A percentile compares a stretch with the other conserved stretches of the same genome.
Conservation (phyloP, 1,140 invertebrate genomes). For the Magallana angulata region DNA sequence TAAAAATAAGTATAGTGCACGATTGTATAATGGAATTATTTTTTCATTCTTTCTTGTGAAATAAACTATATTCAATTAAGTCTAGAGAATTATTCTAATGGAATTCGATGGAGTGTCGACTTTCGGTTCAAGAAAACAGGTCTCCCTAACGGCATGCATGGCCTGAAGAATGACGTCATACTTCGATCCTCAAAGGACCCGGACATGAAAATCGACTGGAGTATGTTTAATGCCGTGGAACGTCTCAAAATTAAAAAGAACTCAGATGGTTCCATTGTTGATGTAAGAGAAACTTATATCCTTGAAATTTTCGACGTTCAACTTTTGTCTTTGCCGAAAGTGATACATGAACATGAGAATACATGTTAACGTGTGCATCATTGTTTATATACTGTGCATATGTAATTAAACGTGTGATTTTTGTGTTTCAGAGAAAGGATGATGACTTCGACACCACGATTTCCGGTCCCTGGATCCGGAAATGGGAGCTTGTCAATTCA, state of each 20-base stretch:
- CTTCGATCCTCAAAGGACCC: constrained; percentile 71
- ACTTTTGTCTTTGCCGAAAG: too few species aligned
- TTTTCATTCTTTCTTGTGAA: not conserved
- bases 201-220: constrained; percentile 72
- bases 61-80: constrained; percentile 48
- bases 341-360: not conserved
- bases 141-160: constrained; percentile 73
- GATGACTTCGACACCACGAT: constrained; percentile 44
- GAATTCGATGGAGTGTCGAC: constrained; percentile 77
- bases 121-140: constrained; percentile 74
- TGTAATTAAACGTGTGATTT: not conserved
- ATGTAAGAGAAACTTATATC: not conserved
- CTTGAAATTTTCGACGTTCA: too few species aligned
- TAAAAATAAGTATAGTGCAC: too few species aligned
- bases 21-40: not conserved
- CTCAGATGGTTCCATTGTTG: constrained; percentile 7
- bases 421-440: constrained; percentile 13
- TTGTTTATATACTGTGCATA: too few species aligned
- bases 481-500: constrained; percentile 45
- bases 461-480: constrained; percentile 51
- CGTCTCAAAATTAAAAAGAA: constrained; percentile 50
- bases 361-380: not conserved
- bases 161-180: constrained; percentile 72
- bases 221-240: constrained; percentile 68
- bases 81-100: constrained; percentile 71